These are phyloP conservation scores for Folsomia manolachei DNA, from an alignment of 2,888 invertebrate genomes.

Conservation along the genomic window DNA sequence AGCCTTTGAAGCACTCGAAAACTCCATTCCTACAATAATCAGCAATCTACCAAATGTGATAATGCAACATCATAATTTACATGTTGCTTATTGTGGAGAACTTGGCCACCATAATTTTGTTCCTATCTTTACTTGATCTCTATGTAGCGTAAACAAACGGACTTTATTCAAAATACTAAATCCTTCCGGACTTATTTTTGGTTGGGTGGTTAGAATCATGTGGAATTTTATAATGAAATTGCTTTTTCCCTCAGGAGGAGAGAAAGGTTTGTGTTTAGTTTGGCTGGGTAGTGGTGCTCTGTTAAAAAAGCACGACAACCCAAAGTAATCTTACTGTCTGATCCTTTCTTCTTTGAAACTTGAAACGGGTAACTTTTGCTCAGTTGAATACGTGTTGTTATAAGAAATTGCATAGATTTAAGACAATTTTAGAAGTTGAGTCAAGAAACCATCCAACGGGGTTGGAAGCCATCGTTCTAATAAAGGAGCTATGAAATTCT, in stretches of 20 bases:
- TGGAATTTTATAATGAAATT: conserved; percentile 13
- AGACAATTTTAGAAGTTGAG: not conserved
- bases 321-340: not conserved
- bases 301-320: no score
- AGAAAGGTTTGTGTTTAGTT: no score
- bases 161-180: not conserved
- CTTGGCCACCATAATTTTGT: not conserved
- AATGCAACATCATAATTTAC: no score
- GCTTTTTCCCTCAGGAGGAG: conserved; percentile 15
- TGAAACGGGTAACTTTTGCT: no score
- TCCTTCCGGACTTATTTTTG: not conserved
- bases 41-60: no score
- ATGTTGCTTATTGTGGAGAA: not conserved
- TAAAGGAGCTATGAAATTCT: not conserved
- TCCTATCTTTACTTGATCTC: conserved; percentile 8
- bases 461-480: no score
- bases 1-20: not conserved
- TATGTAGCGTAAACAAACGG: conserved; percentile 15
- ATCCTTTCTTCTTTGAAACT: no score
- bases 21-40: not conserved
- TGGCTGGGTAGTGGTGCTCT: no score
- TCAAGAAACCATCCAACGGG: no score
- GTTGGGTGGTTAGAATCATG: not conserved
- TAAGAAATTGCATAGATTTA: not conserved
- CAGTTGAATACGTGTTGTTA: not conserved